Evolutionary conservation across 2,888 invertebrate species (phyloP), one percentile per base, ranked within the genome.

Genomic region (Lithophane ornitopus): DNA sequence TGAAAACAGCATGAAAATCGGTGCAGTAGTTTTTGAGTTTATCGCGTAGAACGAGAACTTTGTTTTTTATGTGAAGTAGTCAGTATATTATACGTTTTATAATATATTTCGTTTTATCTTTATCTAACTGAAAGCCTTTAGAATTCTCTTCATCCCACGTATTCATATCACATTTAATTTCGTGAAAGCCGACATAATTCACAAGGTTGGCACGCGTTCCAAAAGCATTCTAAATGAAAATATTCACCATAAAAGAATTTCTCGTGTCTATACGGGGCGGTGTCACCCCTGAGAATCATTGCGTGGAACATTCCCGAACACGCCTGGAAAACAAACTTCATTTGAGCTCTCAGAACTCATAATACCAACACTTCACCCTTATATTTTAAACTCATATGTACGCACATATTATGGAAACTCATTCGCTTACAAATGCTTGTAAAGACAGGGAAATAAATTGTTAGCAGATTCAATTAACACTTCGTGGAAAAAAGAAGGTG

Each of bases 171-270:
- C 39, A 34, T 68, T 54, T 67, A 80, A 70, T 75, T 70, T 75
- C 41, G 22, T 67, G 19, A 68, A 65, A 75, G 54, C 49, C 52
- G 19, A 44, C 56, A 46, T 70, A 65, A 39, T 56, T 71, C 54
- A 61, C 71, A 58, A 71, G 34, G 58, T 34, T 41, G 62, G 9
- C 66, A 70, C 34, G 49, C 66, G 9, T 63, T 58, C 11, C 56
- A 22, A 59, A 67, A 73, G 14, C 26, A 74, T 63, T 59, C 59
- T 68, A 59, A 81, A 76, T 56, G 14, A 77, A 81, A 81, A 49
- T 56, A 54, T 70, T 56, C 14, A 34, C 62, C 28, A 62, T 26
- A 58, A 54, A 67, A 76, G 19, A 66, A 62, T 72, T n/a, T 65
- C 19, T 49, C 70, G 54, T 68, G 39, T 58, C 6, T 34, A 46